phyloP scores from a whole-genome alignment of 2,113 vertebrate genomes.

The Neolamprologus sp. region DNA sequence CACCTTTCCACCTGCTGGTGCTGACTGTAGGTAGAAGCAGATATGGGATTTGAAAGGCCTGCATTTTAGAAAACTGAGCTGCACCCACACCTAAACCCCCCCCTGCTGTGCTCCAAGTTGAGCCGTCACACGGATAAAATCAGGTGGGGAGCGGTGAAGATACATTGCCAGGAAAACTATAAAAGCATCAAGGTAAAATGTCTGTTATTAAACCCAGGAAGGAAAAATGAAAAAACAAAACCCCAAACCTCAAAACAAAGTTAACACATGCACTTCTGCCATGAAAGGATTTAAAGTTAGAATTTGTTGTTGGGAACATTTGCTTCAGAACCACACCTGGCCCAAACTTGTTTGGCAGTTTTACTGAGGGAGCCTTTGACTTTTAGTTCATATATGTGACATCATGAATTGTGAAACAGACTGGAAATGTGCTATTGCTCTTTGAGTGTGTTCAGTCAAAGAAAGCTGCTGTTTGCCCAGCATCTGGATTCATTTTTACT shows the following conservation, averaged over 20 bases:
- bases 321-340: neutral
- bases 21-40: slow-evolving; percentile 10
- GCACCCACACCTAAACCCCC: neutral
- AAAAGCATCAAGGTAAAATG: slow-evolving; percentile 1
- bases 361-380: neutral
- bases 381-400: neutral
- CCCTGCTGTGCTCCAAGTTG: slow-evolving; percentile 20
- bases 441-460: neutral
- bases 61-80: neutral
- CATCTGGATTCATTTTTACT: neutral
- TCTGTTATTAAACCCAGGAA: neutral
- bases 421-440: neutral
- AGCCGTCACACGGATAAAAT: neutral
- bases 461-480: neutral
- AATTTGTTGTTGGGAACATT: neutral
- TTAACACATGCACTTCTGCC: neutral
- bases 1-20: neutral
- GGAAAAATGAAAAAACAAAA: neutral
- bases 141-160: neutral
- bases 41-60: slow-evolving; percentile 26
- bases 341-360: neutral
- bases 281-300: neutral
- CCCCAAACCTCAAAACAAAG: neutral
- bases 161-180: neutral
- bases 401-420: neutral